These are phyloP conservation scores for Tapirus terrestris DNA, from an alignment of 2,113 vertebrate genomes.

Conservation along the genomic window DNA sequence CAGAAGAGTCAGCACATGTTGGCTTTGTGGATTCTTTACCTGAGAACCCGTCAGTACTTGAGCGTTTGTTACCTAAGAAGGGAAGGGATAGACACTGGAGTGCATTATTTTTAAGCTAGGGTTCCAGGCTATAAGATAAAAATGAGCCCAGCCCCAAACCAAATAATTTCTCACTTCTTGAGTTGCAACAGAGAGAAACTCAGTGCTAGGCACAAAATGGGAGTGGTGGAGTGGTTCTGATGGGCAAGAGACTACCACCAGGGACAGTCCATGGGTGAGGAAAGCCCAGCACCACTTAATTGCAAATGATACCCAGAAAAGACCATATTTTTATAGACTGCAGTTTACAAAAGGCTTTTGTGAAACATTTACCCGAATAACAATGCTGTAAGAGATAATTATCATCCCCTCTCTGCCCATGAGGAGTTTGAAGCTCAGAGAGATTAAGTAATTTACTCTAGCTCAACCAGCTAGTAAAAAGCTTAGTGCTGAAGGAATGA, in stretches of 20 bases:
- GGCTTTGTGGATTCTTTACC: not conserved
- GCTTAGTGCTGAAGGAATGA: not conserved
- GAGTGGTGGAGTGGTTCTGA: no score
- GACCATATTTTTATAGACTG: not conserved
- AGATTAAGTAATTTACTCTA: not conserved
- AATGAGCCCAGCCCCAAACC: not conserved
- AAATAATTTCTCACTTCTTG: not conserved
- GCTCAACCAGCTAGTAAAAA: not conserved
- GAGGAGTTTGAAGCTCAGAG: not conserved
- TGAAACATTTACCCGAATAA: not conserved
- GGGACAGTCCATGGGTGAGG: rapidly evolving
- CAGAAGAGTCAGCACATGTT: not conserved
- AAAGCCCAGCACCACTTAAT: not conserved
- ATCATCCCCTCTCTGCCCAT: not conserved
- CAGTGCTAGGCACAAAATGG: not conserved
- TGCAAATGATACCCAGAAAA: not conserved
- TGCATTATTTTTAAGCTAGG: not conserved
- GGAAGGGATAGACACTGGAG: not conserved
- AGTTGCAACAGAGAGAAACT: not conserved
- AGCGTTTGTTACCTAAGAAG: constrained; percentile 14
- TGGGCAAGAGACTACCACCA: not conserved
- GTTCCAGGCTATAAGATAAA: not conserved
- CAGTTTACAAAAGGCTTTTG: not conserved
- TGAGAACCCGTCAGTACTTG: not conserved
- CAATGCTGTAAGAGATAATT: not conserved